Percentiles rank a stretch among this genome's conserved stretches.
These are phyloP conservation scores for Rissa tridactyla DNA, from an alignment of 2,113 vertebrate species.

Conservation along the genomic window DNA sequence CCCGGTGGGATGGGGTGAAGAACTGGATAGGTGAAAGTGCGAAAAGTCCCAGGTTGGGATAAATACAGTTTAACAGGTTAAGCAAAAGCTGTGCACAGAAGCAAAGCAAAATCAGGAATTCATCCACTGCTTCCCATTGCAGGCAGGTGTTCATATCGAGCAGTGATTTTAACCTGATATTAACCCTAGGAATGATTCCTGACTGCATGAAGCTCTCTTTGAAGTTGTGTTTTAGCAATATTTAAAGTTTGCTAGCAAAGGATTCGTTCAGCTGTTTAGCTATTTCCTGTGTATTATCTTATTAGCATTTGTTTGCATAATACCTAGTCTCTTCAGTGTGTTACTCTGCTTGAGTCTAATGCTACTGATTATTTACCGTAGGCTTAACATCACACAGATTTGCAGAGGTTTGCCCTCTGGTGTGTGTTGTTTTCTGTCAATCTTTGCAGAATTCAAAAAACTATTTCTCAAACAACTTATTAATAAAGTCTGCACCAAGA, in stretches of 20 bases:
- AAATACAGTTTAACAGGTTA: not conserved
- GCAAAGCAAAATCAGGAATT: not conserved
- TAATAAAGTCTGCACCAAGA: not conserved
- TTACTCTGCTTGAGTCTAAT: not conserved
- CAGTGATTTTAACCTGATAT: not conserved
- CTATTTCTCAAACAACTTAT: not conserved
- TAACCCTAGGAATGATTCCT: not conserved
- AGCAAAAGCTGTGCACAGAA: not conserved
- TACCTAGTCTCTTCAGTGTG: not conserved
- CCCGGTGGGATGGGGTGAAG: not conserved
- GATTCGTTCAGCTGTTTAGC: not conserved
- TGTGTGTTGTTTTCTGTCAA: not conserved
- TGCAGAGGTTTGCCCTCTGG: not conserved
- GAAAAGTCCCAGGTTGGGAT: not conserved
- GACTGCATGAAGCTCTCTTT: not conserved
- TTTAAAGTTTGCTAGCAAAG: not conserved
- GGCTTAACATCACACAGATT: not conserved
- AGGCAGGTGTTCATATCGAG: not conserved
- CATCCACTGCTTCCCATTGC: not conserved
- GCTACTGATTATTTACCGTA: not conserved
- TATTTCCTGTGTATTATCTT: not conserved
- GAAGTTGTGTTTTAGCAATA: not conserved
- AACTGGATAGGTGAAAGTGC: not conserved
- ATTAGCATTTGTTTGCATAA: not conserved
- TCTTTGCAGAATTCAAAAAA: not conserved